A percentile compares a stretch with the other conserved stretches of the same genome.
Conservation (phyloP, 2,797 vertebrate species). For the Crocidura indochinensis region DNA sequence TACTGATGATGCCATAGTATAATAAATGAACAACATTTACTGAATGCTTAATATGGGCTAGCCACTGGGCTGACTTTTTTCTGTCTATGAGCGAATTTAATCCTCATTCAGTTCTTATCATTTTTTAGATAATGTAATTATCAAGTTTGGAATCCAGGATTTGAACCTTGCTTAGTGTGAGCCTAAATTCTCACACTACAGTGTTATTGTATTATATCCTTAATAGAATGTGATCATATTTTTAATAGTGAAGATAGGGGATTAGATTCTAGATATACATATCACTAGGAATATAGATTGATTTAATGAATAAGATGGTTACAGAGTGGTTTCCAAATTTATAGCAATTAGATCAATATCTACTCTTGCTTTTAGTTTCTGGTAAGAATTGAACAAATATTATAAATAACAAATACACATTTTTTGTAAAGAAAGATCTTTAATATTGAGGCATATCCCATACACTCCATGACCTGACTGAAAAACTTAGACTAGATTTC, state of each 20-base stretch:
- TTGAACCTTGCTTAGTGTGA: conserved; percentile 7
- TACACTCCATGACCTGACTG: conserved; percentile 17
- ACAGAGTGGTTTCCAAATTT: not conserved
- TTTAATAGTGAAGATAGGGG: not conserved
- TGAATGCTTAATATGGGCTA: not conserved
- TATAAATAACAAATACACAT: conserved; percentile 7
- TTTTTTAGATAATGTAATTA: conserved; percentile 2
- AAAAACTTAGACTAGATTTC: not conserved
- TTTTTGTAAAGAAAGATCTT: not conserved
- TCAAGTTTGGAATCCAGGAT: not conserved
- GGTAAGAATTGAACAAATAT: conserved; percentile 17
- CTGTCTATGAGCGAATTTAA: conserved; percentile 9
- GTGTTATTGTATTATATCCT: not conserved
- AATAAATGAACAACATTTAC: conserved; percentile 3
- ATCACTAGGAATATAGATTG: not conserved
- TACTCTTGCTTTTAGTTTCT: not conserved
- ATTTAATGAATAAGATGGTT: not conserved
- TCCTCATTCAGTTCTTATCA: not conserved
- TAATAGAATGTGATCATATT: not conserved
- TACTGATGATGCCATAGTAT: not conserved
- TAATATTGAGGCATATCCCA: not conserved
- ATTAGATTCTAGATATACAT: not conserved
- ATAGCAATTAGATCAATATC: not conserved
- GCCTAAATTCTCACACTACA: conserved; percentile 15
- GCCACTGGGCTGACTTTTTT: not conserved